Evolutionary conservation across 1,140 invertebrate genomes (phyloP), one percentile per base, ranked within the genome.

Genomic region (Paraescarpia echinospica): DNA sequence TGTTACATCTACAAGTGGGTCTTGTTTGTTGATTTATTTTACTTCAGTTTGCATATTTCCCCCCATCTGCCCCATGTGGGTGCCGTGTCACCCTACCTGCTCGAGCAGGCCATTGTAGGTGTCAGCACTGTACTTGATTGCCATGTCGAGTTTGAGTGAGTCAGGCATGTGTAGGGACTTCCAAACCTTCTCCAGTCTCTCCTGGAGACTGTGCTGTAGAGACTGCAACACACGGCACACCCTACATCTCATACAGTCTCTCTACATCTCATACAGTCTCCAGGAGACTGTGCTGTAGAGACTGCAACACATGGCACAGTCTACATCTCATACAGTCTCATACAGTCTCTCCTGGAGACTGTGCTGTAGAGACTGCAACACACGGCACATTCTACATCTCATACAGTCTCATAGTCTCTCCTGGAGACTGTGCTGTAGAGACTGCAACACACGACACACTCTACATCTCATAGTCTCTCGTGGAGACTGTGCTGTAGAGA

Each of bases 101-200:
- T 94, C 93, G 18, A 96, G 94, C 93, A 94, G 94, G n/a, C 90
- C 89, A 92, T 94, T 94, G 93, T 95, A 95, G 12, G 94, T 93
- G 91, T 95, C 95, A 93, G 94, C 94, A 93, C 95, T 95, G 94
- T 96, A 96, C 93, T 96, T 96, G 77, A 96, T 96, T 34, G 96
- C 95, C 96, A 96, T 96, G 92, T 96, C 95, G 18, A 96, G 93
- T 92, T 95, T 95, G 14, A 94, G 93, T 77, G 92, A 93, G 92
- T 96, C 96, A 18, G 96, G 95, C 95, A 96, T 95, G 92, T 95
- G 94, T 0, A 96, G 94, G 4, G 94, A 35, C 34, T 93, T 93
- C 96, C 96, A 96, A 0, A 96, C 95, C 92, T 94, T 94, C 93
- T 96, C 96, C 33, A 96, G 92, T 91, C 95, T 92, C n/a, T 95